These are phyloP conservation scores for Serranus cabrilla DNA, from an alignment of 2,797 vertebrate genomes.

Conservation along the genomic window DNA sequence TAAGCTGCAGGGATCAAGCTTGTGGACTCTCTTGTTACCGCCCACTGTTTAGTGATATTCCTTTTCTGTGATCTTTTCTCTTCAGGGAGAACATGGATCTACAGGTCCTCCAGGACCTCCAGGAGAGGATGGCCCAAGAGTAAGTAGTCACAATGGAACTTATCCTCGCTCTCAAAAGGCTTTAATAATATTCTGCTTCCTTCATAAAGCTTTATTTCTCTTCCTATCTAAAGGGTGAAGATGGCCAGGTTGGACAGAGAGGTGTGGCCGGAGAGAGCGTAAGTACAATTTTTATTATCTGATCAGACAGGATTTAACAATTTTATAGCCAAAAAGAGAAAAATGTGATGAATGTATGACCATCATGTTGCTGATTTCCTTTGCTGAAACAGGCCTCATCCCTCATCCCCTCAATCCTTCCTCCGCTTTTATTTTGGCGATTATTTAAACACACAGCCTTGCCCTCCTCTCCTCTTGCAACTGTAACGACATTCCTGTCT, in stretches of 20 bases:
- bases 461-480: conserved; percentile 28
- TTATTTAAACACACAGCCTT: conserved; percentile 40
- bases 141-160: conserved; percentile 69
- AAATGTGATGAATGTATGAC: conserved; percentile 4
- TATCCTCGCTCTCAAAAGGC: background rate
- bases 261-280: conserved; percentile 97
- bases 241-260: conserved; percentile 95
- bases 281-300: conserved; percentile 75
- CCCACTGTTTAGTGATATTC: conserved; percentile 28
- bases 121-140: conserved; percentile 96
- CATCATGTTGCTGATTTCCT: background rate
- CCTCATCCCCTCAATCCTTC: conserved; percentile 28
- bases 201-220: conserved; percentile 3
- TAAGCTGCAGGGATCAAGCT: conserved; percentile 14
- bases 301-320: conserved; percentile 3
- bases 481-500: conserved; percentile 53
- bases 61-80: conserved; percentile 45
- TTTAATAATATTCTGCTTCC: background rate
- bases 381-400: background rate
- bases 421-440: conserved; percentile 38
- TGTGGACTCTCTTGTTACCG: conserved; percentile 22
- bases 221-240: conserved; percentile 90
- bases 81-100: conserved; percentile 92
- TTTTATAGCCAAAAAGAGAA: conserved; percentile 4
- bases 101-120: conserved; percentile 93